A percentile compares a stretch with the other conserved stretches of the same genome.
phyloP scores from a whole-genome alignment of 2,888 invertebrate genomes.

The Sarcophaga caerulescens region DNA sequence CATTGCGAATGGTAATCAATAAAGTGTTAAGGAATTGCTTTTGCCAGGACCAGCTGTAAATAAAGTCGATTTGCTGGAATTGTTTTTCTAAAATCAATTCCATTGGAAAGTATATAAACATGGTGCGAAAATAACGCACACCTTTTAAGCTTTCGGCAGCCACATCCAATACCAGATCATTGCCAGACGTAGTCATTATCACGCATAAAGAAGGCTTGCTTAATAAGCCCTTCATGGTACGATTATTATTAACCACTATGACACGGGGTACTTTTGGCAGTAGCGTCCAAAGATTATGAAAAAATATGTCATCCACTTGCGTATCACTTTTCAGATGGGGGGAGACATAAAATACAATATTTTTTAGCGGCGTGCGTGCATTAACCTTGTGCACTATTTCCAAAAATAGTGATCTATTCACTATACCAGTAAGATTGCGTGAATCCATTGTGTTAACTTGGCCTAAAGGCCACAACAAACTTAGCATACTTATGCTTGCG shows the following conservation, averaged over 20 bases:
- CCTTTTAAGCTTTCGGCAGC: constrained; percentile 69
- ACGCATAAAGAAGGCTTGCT: constrained; percentile 72
- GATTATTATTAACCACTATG: constrained; percentile 49
- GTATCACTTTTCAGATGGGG: constrained; percentile 33
- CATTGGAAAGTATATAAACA: constrained; percentile 72
- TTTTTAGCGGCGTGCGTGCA: constrained; percentile 69
- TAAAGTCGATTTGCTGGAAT: background rate
- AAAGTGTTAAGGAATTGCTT: constrained; percentile 72
- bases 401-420: no score
- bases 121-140: constrained; percentile 71
- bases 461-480: no score
- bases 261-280: constrained; percentile 70
- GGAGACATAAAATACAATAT: constrained; percentile 72
- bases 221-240: constrained; percentile 68
- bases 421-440: no score
- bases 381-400: constrained; percentile 57
- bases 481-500: no score
- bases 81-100: background rate
- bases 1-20: constrained; percentile 70
- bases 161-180: constrained; percentile 74
- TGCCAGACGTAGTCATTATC: constrained; percentile 70
- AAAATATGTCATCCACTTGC: constrained; percentile 52
- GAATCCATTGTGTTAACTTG: no score
- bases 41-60: constrained; percentile 72
- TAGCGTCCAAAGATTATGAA: constrained; percentile 67